phyloP scores from a whole-genome alignment of 2,888 invertebrate species.

The Ophion ventricosus region DNA sequence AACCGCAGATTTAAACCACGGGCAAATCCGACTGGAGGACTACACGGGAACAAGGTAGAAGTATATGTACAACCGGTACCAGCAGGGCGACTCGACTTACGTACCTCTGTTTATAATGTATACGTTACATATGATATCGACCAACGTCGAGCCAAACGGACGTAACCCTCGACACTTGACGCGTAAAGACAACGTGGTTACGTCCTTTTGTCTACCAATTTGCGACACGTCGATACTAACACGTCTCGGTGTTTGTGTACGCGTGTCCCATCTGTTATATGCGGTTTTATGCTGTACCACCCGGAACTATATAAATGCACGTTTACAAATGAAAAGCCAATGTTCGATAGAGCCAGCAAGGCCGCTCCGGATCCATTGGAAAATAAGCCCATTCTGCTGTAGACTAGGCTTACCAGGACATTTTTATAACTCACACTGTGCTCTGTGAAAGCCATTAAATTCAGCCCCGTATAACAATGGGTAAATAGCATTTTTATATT shows the following conservation, averaged over 20 bases:
- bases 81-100: constrained; percentile 44
- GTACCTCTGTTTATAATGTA: constrained; percentile 20
- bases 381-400: constrained; percentile 42
- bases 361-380: constrained; percentile 16
- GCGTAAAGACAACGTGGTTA: neutral
- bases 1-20: constrained; percentile 64
- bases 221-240: neutral
- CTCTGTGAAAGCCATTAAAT: constrained; percentile 9
- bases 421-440: constrained; percentile 39
- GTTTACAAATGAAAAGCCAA: constrained; percentile 62
- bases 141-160: neutral
- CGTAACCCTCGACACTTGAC: neutral
- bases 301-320: constrained; percentile 47
- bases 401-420: constrained; percentile 21
- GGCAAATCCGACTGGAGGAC: constrained; percentile 57
- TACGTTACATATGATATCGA: constrained; percentile 5
- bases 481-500: constrained; percentile 7
- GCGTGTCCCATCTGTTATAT: constrained; percentile 45
- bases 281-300: constrained; percentile 34
- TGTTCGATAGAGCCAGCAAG: constrained; percentile 49
- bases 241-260: neutral
- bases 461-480: neutral
- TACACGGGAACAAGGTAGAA: constrained; percentile 45
- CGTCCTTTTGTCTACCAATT: constrained; percentile 4
- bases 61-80: constrained; percentile 17